Percentiles rank a stretch among this genome's conserved stretches.
phyloP scores from a whole-genome alignment of 2,797 vertebrate species.

The Tarsius wallacei region DNA sequence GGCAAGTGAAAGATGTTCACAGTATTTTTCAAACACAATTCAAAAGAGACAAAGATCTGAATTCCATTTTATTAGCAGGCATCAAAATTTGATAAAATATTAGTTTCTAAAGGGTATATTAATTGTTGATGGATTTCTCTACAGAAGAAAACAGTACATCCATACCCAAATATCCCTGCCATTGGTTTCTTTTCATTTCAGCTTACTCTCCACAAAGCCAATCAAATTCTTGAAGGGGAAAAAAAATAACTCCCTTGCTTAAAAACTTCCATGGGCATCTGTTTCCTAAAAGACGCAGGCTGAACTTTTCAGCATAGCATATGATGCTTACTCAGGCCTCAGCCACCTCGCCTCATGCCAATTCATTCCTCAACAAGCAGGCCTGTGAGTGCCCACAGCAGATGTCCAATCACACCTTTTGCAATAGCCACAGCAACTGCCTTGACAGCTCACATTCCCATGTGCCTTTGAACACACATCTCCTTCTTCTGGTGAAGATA shows the following conservation, averaged over 20 bases:
- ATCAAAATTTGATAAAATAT: constrained; percentile 14
- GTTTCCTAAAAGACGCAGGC: constrained; percentile 8
- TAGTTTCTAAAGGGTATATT: constrained; percentile 8
- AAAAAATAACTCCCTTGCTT: not conserved
- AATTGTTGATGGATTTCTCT: not conserved
- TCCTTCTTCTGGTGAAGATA: not conserved
- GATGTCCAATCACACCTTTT: not conserved
- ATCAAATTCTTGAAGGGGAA: not conserved
- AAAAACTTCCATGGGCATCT: not conserved
- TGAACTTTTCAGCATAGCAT: not conserved
- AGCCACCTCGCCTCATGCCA: not conserved
- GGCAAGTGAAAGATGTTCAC: not conserved
- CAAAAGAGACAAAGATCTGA: constrained; percentile 8
- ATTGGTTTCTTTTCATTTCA: constrained; percentile 28
- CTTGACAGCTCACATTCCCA: not conserved
- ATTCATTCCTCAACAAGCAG: not conserved
- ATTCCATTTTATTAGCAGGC: not conserved
- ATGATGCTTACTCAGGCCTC: not conserved
- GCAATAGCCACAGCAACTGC: not conserved
- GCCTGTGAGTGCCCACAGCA: not conserved
- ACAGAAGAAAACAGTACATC: not conserved
- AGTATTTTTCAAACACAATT: constrained; percentile 46
- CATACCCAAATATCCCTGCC: not conserved
- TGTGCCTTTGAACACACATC: not conserved
- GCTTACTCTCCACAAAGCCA: not conserved